Percentiles rank a stretch among this genome's conserved stretches.
Conservation (phyloP, 2,888 invertebrate species). For the Mythimna impura region DNA sequence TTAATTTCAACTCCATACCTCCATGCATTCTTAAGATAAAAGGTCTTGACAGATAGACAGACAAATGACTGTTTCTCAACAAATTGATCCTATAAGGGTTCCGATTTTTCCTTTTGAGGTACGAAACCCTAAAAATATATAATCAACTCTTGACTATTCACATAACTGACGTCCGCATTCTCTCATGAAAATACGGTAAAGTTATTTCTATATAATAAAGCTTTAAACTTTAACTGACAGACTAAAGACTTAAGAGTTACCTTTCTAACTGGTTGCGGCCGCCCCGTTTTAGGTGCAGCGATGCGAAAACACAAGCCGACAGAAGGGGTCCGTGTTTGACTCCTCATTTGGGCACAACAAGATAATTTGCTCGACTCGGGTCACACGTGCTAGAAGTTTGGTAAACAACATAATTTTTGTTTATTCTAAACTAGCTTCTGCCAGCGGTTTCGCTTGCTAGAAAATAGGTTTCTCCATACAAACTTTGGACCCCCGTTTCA, state of each 20-base stretch:
- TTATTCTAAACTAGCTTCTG: background rate
- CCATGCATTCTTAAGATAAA: too few relatives aligned
- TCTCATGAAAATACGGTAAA: constrained; percentile 26
- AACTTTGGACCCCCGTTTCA: too few relatives aligned
- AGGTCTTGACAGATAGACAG: too few relatives aligned
- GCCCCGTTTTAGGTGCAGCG: constrained; percentile 72
- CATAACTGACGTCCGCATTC: constrained; percentile 4
- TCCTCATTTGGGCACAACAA: constrained; percentile 77
- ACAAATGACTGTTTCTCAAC: too few relatives aligned
- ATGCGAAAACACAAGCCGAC: constrained; percentile 75
- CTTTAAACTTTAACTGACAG: constrained; percentile 56
- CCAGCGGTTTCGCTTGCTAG: too few relatives aligned
- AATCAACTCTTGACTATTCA: constrained; percentile 4
- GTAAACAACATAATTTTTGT: background rate
- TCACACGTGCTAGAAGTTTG: constrained; percentile 46
- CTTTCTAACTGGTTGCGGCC: constrained; percentile 56
- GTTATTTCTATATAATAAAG: constrained; percentile 24
- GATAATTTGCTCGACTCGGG: constrained; percentile 69
- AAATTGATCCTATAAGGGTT: too few relatives aligned
- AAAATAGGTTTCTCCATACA: too few relatives aligned
- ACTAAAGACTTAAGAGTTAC: constrained; percentile 61
- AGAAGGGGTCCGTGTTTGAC: constrained; percentile 76
- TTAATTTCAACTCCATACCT: too few relatives aligned
- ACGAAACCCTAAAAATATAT: too few relatives aligned
- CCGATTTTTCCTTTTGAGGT: too few relatives aligned